Evolutionary conservation across 2,797 vertebrate species (phyloP).

Genomic region (Geotrypetes seraphini): DNA sequence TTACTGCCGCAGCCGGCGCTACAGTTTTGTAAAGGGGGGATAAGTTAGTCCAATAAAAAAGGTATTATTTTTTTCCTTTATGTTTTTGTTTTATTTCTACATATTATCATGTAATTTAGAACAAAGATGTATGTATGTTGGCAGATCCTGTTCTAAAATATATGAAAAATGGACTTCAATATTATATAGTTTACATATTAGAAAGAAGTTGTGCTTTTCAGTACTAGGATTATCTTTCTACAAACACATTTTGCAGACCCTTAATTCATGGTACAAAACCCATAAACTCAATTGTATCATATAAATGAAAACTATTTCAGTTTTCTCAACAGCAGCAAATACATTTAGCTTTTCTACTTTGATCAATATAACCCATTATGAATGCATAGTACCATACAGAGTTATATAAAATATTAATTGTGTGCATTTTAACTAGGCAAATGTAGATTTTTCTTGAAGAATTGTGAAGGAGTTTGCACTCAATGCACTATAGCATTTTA

Average conservation of each 20-base stretch:
- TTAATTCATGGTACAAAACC: neutral
- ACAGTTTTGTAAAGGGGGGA: too few relatives aligned
- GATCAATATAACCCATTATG: slow-evolving; percentile 46
- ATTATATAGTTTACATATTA: too few relatives aligned
- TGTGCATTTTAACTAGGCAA: slow-evolving; percentile 28
- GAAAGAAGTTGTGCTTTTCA: too few relatives aligned
- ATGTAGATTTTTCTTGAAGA: slow-evolving; percentile 23
- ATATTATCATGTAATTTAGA: too few relatives aligned
- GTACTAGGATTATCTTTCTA: too few relatives aligned
- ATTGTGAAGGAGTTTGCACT: neutral
- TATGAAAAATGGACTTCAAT: too few relatives aligned
- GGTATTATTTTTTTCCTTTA: too few relatives aligned
- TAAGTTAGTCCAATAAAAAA: too few relatives aligned
- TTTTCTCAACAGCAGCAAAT: slow-evolving; percentile 30
- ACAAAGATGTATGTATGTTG: too few relatives aligned
- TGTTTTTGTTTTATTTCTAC: too few relatives aligned
- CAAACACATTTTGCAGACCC: neutral
- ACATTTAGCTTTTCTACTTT: slow-evolving; percentile 31
- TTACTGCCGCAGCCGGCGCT: too few relatives aligned
- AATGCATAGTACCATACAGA: slow-evolving; percentile 25
- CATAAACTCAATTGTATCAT: slow-evolving; percentile 6
- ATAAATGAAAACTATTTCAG: slow-evolving; percentile 13
- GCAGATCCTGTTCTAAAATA: too few relatives aligned
- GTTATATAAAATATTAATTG: slow-evolving; percentile 50
- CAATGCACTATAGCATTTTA: neutral